Conservation (phyloP, 2,113 vertebrate species). For the Ursus arctos region DNA sequence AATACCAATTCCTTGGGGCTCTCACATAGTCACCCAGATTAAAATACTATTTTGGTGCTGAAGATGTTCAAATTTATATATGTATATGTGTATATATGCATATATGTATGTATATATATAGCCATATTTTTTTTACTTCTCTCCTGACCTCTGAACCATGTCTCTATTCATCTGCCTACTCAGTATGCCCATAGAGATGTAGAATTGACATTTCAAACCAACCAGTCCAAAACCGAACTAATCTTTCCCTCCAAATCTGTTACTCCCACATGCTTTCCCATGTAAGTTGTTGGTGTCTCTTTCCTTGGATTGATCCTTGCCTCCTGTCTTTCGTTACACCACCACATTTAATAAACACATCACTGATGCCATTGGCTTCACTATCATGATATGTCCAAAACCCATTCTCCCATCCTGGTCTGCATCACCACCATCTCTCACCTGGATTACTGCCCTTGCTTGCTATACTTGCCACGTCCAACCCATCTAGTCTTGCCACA, state of each 20-base stretch:
- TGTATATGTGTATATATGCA: not conserved
- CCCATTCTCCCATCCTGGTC: not conserved
- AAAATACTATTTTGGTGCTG: not conserved
- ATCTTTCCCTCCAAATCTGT: not conserved
- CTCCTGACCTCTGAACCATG: not conserved
- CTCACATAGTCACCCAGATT: not conserved
- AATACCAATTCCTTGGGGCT: not conserved
- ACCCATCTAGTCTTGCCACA: not conserved
- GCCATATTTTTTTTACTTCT: not conserved
- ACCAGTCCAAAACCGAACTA: not conserved
- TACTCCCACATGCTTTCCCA: not conserved
- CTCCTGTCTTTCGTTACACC: not conserved
- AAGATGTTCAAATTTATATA: not conserved
- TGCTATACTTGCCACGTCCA: not conserved
- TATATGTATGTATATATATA: no score
- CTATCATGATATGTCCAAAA: not conserved
- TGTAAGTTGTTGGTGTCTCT: not conserved
- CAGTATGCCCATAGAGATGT: not conserved
- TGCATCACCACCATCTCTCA: not conserved
- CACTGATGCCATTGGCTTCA: not conserved
- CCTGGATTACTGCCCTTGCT: not conserved
- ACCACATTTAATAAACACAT: not conserved
- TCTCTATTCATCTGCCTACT: not conserved
- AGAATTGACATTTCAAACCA: constrained; percentile 31
- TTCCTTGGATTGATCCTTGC: not conserved